Conservation (phyloP, 53 echinoderm and acorn worm genomes). For the Echinarachnius parma region DNA sequence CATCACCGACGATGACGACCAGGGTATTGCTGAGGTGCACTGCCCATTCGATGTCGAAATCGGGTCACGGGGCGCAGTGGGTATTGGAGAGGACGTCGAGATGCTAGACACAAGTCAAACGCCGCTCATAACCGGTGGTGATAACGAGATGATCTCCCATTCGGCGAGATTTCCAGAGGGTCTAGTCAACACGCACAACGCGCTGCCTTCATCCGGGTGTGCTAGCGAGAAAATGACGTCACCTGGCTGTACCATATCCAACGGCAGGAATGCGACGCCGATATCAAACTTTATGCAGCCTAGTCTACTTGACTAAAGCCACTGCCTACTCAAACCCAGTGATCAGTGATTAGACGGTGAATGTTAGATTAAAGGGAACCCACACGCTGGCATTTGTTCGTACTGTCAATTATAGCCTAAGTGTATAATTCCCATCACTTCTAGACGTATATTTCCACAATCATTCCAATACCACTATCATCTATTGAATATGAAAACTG, state of each 20-base stretch:
- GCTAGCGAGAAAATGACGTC: constrained; percentile 6
- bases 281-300: constrained; percentile 24
- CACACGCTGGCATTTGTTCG: too few relatives aligned
- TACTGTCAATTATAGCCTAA: too few relatives aligned
- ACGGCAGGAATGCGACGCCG: constrained; percentile 11
- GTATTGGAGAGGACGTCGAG: constrained; percentile 10
- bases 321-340: too few relatives aligned
- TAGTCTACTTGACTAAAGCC: constrained; percentile 31
- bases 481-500: too few relatives aligned
- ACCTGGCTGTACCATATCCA: constrained; percentile 7
- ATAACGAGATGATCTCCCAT: constrained; percentile 5
- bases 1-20: constrained; percentile 38
- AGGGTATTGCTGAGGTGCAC: constrained; percentile 74
- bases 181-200: neutral
- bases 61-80: constrained; percentile 11
- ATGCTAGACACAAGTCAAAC: too few relatives aligned
- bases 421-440: too few relatives aligned
- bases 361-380: too few relatives aligned
- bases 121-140: too few relatives aligned
- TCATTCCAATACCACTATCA: too few relatives aligned
- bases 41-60: constrained; percentile 63
- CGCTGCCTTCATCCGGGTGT: constrained; percentile 1
- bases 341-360: too few relatives aligned
- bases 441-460: too few relatives aligned
- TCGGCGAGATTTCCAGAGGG: constrained; percentile 8